These are phyloP conservation scores for Frankliniella fusca DNA, from an alignment of 2,888 invertebrate genomes.

Conservation along the genomic window DNA sequence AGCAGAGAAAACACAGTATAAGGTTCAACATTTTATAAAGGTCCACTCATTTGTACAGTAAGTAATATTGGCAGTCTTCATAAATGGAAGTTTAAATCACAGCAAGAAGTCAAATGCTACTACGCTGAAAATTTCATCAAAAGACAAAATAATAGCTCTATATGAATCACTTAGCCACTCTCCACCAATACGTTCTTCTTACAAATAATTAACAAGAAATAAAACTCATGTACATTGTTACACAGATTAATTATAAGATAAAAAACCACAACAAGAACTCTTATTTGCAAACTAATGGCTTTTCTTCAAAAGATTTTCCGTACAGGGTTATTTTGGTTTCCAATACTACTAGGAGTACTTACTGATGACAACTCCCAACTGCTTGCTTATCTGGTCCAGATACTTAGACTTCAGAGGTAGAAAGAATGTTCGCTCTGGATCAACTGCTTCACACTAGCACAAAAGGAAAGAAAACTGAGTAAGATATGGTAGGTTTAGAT, in stretches of 20 bases:
- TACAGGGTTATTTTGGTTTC: not conserved
- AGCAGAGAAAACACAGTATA: not conserved
- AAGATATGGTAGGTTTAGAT: not conserved
- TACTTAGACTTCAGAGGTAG: conserved; percentile 42
- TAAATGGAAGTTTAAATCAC: conserved; percentile 14
- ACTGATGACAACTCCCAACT: conserved; percentile 16
- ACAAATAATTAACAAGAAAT: not conserved
- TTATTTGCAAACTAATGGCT: not conserved
- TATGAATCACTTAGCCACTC: not conserved
- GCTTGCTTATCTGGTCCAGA: conserved; percentile 38
- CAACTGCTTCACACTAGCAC: conserved; percentile 43
- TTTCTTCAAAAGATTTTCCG: not conserved
- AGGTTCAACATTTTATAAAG: not conserved
- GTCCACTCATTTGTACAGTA: not conserved
- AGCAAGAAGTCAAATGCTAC: not conserved
- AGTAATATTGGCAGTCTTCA: conserved; percentile 17
- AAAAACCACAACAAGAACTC: not conserved
- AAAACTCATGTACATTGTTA: not conserved
- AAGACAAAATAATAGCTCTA: not conserved
- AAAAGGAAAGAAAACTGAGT: not conserved
- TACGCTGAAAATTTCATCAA: not conserved
- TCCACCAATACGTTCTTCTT: not conserved
- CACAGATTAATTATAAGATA: not conserved
- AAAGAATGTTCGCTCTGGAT: conserved; percentile 41
- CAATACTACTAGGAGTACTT: not conserved